Evolutionary conservation across 92 coral and sea anemone genomes (phyloP).

Genomic region (Bergia puertoricense): DNA sequence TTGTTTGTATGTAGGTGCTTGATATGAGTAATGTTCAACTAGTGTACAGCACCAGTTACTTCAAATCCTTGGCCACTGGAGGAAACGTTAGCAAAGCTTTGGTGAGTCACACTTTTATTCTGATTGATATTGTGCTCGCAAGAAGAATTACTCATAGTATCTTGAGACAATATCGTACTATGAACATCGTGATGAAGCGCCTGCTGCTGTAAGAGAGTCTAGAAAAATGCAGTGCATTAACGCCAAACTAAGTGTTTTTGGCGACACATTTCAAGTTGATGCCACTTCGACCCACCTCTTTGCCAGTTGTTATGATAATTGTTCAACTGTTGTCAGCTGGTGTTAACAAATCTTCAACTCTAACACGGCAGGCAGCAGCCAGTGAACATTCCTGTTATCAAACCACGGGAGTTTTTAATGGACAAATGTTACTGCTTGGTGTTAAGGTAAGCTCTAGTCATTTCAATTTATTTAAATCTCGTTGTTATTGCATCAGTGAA

Average conservation of each 20-base stretch:
- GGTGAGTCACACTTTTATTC: conserved; percentile 42
- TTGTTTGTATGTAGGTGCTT: conserved; percentile 55
- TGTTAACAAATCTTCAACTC: background rate
- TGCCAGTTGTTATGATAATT: too few relatives aligned
- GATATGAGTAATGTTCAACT: conserved; percentile 85
- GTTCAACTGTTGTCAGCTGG: background rate
- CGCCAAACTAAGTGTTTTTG: too few relatives aligned
- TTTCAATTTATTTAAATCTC: background rate
- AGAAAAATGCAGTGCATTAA: too few relatives aligned
- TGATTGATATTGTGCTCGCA: too few relatives aligned
- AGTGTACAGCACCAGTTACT: conserved; percentile 94
- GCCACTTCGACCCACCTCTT: background rate
- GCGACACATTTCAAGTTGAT: too few relatives aligned
- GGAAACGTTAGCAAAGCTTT: conserved; percentile 98
- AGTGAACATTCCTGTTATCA: conserved; percentile 98
- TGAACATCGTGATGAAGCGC: too few relatives aligned
- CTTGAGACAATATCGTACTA: background rate
- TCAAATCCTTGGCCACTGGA: conserved; percentile 93
- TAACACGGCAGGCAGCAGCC: conserved; percentile 71
- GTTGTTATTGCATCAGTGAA: background rate
- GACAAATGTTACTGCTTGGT: conserved; percentile 85
- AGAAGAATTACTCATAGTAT: background rate
- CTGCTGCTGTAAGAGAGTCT: too few relatives aligned
- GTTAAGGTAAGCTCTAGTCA: conserved; percentile 60
- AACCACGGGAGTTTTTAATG: conserved; percentile 82